These are phyloP conservation scores for Xenopus laevis DNA, from an alignment of 2,113 vertebrate species.

Conservation along the genomic window DNA sequence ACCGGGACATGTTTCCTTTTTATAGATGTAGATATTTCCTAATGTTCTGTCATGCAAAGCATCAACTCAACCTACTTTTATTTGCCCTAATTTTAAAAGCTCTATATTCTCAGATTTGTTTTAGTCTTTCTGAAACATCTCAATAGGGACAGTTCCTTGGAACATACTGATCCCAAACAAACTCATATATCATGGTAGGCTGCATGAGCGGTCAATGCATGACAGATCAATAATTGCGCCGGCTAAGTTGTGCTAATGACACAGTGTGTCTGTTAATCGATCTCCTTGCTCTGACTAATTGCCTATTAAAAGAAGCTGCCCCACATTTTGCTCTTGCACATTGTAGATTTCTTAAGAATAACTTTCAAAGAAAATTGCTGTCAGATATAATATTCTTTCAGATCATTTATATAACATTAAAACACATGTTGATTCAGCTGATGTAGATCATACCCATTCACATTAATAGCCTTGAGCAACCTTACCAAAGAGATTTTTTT, in stretches of 20 bases:
- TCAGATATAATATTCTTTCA: background rate
- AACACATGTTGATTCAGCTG: background rate
- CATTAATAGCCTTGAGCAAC: too few relatives aligned
- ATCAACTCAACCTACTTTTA: too few relatives aligned
- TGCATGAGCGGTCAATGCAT: conserved; percentile 21
- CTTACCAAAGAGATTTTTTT: too few relatives aligned
- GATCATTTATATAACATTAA: conserved; percentile 10
- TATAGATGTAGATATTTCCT: too few relatives aligned
- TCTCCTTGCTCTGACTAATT: conserved; percentile 34
- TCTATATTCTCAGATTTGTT: too few relatives aligned
- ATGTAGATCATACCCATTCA: background rate
- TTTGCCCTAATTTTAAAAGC: too few relatives aligned
- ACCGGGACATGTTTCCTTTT: too few relatives aligned
- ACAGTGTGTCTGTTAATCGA: conserved; percentile 36
- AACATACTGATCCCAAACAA: conserved; percentile 12
- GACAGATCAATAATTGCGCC: conserved; percentile 40
- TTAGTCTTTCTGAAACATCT: too few relatives aligned
- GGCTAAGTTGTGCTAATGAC: conserved; percentile 35
- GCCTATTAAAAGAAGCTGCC: conserved; percentile 16
- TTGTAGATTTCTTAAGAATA: conserved; percentile 2
- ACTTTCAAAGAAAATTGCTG: conserved; percentile 13
- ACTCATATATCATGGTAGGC: background rate
- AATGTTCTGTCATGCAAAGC: too few relatives aligned
- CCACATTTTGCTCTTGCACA: background rate
- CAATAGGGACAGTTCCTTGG: background rate